A percentile compares a stretch with the other conserved stretches of the same genome.
phyloP scores from a whole-genome alignment of 2,888 invertebrate species.

The Amphipoea lucens region DNA sequence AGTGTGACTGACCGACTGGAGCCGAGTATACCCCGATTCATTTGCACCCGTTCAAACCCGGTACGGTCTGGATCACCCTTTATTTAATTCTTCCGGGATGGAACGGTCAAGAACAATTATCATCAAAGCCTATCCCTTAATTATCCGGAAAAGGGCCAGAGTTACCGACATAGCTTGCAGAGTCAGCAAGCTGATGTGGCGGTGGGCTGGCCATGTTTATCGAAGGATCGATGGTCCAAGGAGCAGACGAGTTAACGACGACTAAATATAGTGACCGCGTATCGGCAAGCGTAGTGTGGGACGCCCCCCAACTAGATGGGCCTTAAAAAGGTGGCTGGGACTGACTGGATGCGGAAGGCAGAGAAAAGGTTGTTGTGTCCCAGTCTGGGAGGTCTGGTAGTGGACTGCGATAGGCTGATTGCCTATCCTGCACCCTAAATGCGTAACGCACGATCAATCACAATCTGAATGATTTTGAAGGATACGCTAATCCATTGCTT shows the following conservation, averaged over 20 bases:
- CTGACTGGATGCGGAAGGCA: background rate
- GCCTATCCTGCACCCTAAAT: background rate
- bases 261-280: background rate
- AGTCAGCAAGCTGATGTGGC: background rate
- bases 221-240: background rate
- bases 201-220: background rate
- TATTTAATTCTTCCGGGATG: background rate
- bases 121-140: background rate
- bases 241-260: background rate
- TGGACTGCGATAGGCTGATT: background rate
- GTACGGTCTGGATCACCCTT: background rate
- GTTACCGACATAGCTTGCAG: background rate
- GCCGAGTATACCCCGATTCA: too few relatives aligned
- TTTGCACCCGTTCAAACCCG: background rate
- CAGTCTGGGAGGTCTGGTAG: background rate
- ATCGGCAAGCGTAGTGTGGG: background rate
- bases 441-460: background rate
- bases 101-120: background rate
- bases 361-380: background rate
- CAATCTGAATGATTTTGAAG: background rate
- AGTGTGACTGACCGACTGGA: too few relatives aligned
- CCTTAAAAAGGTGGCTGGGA: background rate
- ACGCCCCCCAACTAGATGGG: background rate
- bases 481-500: background rate
- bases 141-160: background rate